Percentiles rank a stretch among this genome's conserved stretches.
phyloP scores from a whole-genome alignment of 2,797 vertebrate species.

The Anomalospiza imberbis region DNA sequence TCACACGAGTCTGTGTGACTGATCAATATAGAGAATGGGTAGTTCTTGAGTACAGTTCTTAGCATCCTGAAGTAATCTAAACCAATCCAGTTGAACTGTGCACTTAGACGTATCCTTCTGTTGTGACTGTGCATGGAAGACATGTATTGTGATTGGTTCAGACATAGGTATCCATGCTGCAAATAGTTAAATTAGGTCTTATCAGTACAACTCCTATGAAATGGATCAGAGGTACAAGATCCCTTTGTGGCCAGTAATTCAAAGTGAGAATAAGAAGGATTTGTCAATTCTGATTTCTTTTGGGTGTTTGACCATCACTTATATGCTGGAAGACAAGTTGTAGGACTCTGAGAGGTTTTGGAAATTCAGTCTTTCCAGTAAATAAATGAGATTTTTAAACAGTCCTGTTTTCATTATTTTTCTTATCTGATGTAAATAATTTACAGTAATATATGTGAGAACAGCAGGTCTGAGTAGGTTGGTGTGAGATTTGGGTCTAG shows the following conservation, averaged over 20 bases:
- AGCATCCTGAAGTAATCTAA: background rate
- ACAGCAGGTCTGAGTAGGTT: conserved; percentile 72
- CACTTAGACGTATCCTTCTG: background rate
- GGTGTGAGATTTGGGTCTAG: conserved; percentile 61
- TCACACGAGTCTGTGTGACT: background rate
- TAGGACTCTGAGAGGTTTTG: background rate
- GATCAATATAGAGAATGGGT: rapidly evolving
- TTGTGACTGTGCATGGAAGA: background rate
- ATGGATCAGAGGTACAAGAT: background rate
- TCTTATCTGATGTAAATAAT: conserved; percentile 71
- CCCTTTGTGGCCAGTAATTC: background rate
- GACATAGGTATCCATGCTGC: rapidly evolving
- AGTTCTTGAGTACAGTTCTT: background rate
- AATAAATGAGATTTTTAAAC: conserved; percentile 31
- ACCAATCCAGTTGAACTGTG: background rate
- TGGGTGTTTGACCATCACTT: background rate
- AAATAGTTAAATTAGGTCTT: background rate
- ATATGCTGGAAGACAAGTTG: background rate
- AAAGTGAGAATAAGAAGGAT: background rate
- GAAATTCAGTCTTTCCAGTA: background rate
- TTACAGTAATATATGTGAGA: conserved; percentile 70
- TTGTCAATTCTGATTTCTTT: background rate
- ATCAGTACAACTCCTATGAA: background rate
- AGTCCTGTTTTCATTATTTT: conserved; percentile 65
- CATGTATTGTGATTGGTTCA: background rate